phyloP scores from a whole-genome alignment of 2,113 vertebrate species.

The Pseudopipra pipra region DNA sequence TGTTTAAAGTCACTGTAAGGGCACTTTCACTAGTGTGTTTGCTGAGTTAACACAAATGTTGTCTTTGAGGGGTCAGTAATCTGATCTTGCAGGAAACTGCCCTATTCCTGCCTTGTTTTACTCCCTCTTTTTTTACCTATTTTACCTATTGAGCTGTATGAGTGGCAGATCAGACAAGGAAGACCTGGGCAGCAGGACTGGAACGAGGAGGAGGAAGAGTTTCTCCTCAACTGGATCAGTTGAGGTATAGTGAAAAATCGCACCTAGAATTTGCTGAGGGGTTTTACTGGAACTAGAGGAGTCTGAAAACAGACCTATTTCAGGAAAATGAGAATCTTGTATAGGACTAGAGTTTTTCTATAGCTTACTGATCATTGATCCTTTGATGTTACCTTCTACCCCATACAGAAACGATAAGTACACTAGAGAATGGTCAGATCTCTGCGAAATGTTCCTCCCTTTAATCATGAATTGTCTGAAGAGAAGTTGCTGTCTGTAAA shows the following conservation, averaged over 20 bases:
- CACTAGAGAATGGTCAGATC: neutral
- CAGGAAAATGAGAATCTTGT: neutral
- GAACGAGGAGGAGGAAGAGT: neutral
- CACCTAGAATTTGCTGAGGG: neutral
- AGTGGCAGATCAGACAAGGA: neutral
- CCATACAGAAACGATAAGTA: neutral
- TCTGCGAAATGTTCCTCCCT: neutral
- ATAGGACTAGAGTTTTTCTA: neutral
- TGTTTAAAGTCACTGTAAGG: neutral
- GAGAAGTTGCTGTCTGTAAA: neutral
- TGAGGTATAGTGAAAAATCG: neutral
- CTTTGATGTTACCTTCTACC: neutral
- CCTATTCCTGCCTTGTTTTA: neutral
- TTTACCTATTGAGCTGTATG: neutral
- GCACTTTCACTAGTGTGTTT: neutral
- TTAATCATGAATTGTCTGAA: neutral
- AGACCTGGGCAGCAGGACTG: neutral
- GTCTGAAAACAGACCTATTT: neutral
- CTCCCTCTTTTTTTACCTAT: accelerated
- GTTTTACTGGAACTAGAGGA: neutral
- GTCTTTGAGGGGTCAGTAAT: neutral
- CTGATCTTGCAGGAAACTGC: neutral
- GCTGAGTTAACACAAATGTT: neutral
- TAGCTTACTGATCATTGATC: neutral
- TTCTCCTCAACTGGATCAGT: neutral